A percentile compares a stretch with the other conserved stretches of the same genome.
Evolutionary conservation across 1,140 invertebrate genomes (phyloP).

Genomic region (Panulirus ornatus): DNA sequence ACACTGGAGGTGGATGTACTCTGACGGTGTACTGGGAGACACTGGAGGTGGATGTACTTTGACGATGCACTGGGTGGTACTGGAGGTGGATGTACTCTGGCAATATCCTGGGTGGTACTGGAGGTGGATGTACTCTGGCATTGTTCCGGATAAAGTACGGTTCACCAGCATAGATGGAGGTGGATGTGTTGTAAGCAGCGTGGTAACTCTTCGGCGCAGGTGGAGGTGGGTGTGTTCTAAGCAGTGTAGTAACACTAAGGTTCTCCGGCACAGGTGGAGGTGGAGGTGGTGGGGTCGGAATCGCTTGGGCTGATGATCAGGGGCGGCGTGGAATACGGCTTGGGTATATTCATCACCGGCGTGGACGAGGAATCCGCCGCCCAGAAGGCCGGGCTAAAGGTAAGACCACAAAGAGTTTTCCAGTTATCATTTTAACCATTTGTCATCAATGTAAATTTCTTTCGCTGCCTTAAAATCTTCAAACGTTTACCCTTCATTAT

Average conservation of each 20-base stretch:
- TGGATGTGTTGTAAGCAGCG: no score
- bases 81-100: no score
- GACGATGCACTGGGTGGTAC: no score
- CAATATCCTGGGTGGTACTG: no score
- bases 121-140: no score
- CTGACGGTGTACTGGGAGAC: no score
- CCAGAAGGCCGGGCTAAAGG: conserved; percentile 92
- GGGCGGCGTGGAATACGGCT: conserved; percentile 94
- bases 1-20: no score
- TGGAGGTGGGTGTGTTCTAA: background rate
- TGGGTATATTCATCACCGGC: conserved; percentile 96
- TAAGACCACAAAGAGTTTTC: conserved; percentile 78
- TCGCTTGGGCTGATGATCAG: conserved; percentile 93
- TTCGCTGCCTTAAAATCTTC: no score
- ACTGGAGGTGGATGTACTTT: background rate
- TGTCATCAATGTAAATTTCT: background rate
- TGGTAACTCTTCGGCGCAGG: no score
- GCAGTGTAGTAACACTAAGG: background rate
- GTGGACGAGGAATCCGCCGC: conserved; percentile 95
- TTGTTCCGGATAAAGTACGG: no score
- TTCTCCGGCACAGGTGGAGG: conserved; percentile 77
- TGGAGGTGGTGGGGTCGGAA: conserved; percentile 92
- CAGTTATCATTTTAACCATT: background rate
- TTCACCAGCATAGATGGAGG: no score
- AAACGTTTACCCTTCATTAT: no score